Conservation (phyloP, 2,888 invertebrate genomes). For the Melitaea athalia region DNA sequence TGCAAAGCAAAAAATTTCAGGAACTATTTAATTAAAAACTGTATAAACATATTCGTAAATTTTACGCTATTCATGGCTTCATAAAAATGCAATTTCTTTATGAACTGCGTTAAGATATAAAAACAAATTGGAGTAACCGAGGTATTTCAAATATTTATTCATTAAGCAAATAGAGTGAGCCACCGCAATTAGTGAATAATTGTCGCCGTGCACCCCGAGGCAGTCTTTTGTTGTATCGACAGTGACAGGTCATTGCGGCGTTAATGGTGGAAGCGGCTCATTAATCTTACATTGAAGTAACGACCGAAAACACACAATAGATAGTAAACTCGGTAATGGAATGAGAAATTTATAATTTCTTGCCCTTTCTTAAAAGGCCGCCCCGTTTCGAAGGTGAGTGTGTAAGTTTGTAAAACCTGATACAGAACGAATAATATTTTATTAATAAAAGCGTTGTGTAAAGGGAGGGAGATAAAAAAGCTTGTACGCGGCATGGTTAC, state of each 20-base stretch:
- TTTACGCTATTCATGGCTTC: conserved; percentile 1
- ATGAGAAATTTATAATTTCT: conserved; percentile 67
- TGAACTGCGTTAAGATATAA: not conserved
- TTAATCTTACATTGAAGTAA: conserved; percentile 77
- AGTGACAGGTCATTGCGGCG: conserved; percentile 61
- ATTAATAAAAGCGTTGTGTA: not conserved
- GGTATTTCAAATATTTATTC: conserved; percentile 25
- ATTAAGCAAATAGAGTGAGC: conserved; percentile 25
- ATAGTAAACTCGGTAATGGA: conserved; percentile 70
- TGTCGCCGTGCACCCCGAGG: conserved; percentile 47
- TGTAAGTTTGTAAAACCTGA: not conserved
- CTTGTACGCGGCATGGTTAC: conserved; percentile 9
- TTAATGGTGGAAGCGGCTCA: conserved; percentile 61
- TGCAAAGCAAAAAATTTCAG: conserved; percentile 10
- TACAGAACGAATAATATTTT: not conserved
- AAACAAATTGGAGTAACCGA: not conserved
- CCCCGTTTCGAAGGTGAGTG: not conserved
- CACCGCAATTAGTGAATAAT: conserved; percentile 54
- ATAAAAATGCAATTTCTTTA: not conserved
- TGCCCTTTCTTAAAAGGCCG: conserved; percentile 44
- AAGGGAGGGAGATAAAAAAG: not conserved
- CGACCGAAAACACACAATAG: conserved; percentile 55
- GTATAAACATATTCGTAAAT: not conserved
- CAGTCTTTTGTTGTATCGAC: conserved; percentile 58
- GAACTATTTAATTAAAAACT: conserved; percentile 1